These are phyloP conservation scores for Listronotus oregonensis DNA, from an alignment of 1,140 invertebrate genomes.

Conservation along the genomic window DNA sequence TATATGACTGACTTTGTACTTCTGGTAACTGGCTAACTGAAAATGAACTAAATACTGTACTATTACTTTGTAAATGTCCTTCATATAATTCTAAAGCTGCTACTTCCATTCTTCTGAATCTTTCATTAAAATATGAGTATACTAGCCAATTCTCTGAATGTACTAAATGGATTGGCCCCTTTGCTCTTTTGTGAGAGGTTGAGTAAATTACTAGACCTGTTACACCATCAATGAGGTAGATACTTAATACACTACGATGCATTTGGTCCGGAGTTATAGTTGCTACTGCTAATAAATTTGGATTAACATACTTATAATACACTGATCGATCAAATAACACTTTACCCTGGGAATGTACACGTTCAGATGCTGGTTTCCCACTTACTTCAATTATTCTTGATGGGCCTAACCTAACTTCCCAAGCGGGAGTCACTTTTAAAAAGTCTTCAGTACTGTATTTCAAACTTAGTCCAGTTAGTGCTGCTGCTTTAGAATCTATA, in stretches of 20 bases:
- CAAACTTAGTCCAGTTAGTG: constrained; percentile 73
- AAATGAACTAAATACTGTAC: constrained; percentile 84
- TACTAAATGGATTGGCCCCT: constrained; percentile 84
- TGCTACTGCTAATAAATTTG: constrained; percentile 89
- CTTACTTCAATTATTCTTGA: constrained; percentile 73
- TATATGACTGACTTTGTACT: constrained; percentile 87
- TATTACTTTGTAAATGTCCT: constrained; percentile 85
- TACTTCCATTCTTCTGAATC: constrained; percentile 88
- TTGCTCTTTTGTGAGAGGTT: constrained; percentile 77
- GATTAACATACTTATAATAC: constrained; percentile 98
- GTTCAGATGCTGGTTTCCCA: constrained; percentile 77
- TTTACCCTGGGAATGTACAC: constrained; percentile 93
- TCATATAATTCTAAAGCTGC: constrained; percentile 94
- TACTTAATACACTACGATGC: constrained; percentile 70
- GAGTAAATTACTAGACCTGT: constrained; percentile 80
- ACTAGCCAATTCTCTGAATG: constrained; percentile 98
- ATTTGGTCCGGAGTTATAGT: constrained; percentile 77
- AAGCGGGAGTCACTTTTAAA: constrained; percentile 59
- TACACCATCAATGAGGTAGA: constrained; percentile 87
- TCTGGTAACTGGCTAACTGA: constrained; percentile 74
- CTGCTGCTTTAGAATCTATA: constrained; percentile 57
- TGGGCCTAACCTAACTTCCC: constrained; percentile 74
- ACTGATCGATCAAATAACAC: constrained; percentile 94
- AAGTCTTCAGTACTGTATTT: constrained; percentile 41
- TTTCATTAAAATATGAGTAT: constrained; percentile 94